Evolutionary conservation across 2,113 vertebrate species (phyloP).

Genomic region (Chionomys nivalis): DNA sequence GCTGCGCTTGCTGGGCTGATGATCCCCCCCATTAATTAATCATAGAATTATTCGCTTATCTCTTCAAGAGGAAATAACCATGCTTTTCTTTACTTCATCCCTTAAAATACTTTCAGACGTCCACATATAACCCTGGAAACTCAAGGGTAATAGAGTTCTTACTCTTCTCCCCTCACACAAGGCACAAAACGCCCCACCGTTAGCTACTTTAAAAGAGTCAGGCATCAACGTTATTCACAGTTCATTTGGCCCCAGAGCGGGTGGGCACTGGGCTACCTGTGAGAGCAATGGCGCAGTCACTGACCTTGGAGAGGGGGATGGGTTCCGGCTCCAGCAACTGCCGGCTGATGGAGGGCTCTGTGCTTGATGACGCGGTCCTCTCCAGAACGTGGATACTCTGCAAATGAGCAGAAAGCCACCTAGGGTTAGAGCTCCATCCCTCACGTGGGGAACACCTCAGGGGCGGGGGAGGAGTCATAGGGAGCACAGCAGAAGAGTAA

Average conservation of each 20-base stretch:
- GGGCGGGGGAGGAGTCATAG: not conserved
- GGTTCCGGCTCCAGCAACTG: constrained; percentile 86
- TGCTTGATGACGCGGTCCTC: constrained; percentile 85
- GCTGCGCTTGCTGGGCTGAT: not conserved
- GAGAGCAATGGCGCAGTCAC: not conserved
- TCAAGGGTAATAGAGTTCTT: not conserved
- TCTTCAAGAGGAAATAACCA: not conserved
- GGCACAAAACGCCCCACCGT: not conserved
- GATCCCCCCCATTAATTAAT: not conserved
- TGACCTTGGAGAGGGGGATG: constrained; percentile 85
- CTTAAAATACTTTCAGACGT: constrained; percentile 21
- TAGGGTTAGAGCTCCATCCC: constrained; percentile 28
- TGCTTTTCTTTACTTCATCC: not conserved
- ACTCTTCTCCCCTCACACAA: not conserved
- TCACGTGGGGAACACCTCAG: not conserved
- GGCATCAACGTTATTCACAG: not conserved
- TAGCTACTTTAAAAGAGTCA: not conserved
- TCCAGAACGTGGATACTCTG: constrained; percentile 86
- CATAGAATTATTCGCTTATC: constrained; percentile 18
- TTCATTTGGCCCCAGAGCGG: not conserved
- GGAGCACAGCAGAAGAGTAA: not conserved
- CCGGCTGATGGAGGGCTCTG: constrained; percentile 85
- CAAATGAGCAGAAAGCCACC: constrained; percentile 55
- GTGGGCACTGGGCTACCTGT: not conserved
- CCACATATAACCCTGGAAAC: constrained; percentile 19